Base-by-base conservation (phyloP, 2,113 vertebrate species). In the Rissa tridactyla region DNA sequence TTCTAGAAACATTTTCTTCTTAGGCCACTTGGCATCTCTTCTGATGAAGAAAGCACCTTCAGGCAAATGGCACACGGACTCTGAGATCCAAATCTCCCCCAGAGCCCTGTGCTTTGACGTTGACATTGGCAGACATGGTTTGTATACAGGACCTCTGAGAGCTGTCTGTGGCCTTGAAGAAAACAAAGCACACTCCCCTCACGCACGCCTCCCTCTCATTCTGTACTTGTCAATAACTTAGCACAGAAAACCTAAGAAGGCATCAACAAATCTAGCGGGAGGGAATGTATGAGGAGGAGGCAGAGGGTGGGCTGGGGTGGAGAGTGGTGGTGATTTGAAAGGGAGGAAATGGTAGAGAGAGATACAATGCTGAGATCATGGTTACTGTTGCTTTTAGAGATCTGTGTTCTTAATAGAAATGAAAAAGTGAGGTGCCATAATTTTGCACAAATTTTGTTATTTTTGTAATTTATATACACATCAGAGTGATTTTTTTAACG, bases 111-210 rank as follows among this genome's bases (percentile, higher is more conserved):
- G n/a, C 27, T 92, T 80, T 58, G 11, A 21, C 8, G 73, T 40
- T 62, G 64, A 38, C 27, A 21, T 46, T 0, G 0, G 40, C 55
- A 66, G 57, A 78, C 10, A 21, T 2, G 10, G 27, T 52, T 78
- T 82, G 13, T 70, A 15, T 32, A 32, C 36, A 71, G 34, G 47
- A 75, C 12, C 6, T 70, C 55, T 40, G 27, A 92, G 25, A 71
- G 8, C 10, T 79, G 12, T 23, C 20, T 36, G 16, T 49, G 30
- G 11, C 57, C 52, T 82, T 80, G 47, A 68, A 76, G 75, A 46
- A 86, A 92, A 36, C 9, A 76, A 81, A 82, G 13, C 10, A 27
- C 22, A 11, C 20, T 61, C 15, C 20, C 16, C 29, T 69, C 40
- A 26, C 2, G 0, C 17, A 49, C 19, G n/a, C 11, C 18, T 58